Evolutionary conservation across 2,888 invertebrate species (phyloP).

Genomic region (Eristalis pertinax): DNA sequence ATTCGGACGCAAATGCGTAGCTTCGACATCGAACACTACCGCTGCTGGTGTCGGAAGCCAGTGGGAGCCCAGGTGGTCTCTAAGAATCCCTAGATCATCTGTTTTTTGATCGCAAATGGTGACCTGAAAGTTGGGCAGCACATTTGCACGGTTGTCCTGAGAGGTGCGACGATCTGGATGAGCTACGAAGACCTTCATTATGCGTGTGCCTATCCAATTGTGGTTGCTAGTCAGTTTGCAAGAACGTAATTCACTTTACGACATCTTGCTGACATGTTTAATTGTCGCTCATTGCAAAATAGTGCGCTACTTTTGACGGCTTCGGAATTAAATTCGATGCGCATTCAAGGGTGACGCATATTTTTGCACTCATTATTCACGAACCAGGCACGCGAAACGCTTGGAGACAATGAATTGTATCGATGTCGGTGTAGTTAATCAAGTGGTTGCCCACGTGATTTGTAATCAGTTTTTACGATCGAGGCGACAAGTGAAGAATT

Average conservation of each 20-base stretch:
- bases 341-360: no score
- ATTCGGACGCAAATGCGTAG: constrained; percentile 1
- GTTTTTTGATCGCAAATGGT: not conserved
- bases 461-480: no score
- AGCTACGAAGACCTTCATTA: not conserved
- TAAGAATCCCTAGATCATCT: not conserved
- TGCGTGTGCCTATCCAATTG: not conserved
- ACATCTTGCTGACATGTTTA: no score
- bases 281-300: not conserved
- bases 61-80: not conserved
- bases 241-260: not conserved
- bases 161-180: not conserved
- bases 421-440: no score
- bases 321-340: not conserved
- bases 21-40: not conserved
- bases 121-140: no score
- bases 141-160: no score
- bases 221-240: not conserved
- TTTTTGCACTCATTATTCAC: no score
- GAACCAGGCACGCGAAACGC: no score
- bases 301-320: not conserved
- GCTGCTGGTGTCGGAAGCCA: not conserved
- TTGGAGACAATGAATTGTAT: no score
- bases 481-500: no score
- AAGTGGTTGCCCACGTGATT: no score